Evolutionary conservation across 92 coral and sea anemone genomes (phyloP).

Genomic region (Virgularia gustaviana): DNA sequence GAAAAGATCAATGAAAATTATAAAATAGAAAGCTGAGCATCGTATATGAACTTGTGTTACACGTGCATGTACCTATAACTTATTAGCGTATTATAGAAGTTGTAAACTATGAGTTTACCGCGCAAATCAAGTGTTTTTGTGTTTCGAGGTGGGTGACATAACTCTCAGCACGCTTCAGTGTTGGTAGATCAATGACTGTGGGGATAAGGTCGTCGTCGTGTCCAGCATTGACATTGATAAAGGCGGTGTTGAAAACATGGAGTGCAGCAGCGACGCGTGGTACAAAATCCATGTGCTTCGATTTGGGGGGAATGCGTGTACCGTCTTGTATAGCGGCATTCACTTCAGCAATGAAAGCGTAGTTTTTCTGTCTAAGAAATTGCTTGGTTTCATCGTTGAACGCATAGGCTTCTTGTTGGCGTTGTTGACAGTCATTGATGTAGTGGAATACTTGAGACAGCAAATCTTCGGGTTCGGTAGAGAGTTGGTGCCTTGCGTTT

Average conservation of each 20-base stretch:
- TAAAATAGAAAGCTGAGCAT: no score
- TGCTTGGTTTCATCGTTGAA: constrained; percentile 1
- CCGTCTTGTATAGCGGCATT: not conserved
- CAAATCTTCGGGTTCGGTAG: not conserved
- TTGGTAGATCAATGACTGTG: not conserved
- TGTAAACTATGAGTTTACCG: not conserved
- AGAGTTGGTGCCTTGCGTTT: not conserved
- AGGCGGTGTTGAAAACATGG: not conserved
- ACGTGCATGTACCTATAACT: not conserved
- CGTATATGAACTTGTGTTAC: no score
- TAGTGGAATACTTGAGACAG: constrained; percentile 1
- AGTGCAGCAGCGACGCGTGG: no score
- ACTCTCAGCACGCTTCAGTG: not conserved
- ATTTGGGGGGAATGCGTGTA: not conserved
- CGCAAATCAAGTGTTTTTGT: not conserved
- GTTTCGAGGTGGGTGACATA: not conserved
- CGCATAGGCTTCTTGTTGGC: not conserved
- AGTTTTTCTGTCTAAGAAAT: not conserved
- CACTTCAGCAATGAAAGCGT: not conserved
- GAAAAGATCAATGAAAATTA: not conserved
- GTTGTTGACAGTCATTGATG: constrained; percentile 1
- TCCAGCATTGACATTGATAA: not conserved
- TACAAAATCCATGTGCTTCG: constrained; percentile 6
- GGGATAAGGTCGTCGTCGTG: constrained; percentile 1
- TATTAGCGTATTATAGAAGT: not conserved